Base-by-base conservation (phyloP, 2,113 vertebrate species). In the Pseudorectes ferrugineus region DNA sequence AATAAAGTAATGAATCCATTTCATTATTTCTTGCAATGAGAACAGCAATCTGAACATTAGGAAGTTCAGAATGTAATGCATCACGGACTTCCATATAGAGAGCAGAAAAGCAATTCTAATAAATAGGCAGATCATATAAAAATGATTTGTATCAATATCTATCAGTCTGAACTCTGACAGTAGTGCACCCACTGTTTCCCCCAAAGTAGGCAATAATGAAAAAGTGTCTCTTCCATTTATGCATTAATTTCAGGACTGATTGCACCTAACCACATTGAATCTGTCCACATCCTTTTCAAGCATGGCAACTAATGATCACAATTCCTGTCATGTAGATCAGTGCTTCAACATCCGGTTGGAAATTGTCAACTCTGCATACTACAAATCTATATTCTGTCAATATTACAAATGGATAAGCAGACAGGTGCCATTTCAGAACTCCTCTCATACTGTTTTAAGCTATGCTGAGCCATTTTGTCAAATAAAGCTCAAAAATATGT, bases 91-190 rank as follows among this genome's bases (percentile, higher is more conserved):
- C 88, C 95, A 95, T 61, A 85, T 42, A 87, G 59, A 94, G 72
- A 96, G 89, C 92, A 94, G 95, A 87, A 96, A 97, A 96, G 92
- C 93, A 95, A 96, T 97, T 97, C 94, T 96, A 96, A 95, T 96
- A 96, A 97, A 94, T 95, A 96, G 96, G 86, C 90, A 96, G 92
- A 90, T 94, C 96, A 96, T 96, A 97, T 96, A 96, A 97, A 96
- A 89, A 97, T 97, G 96, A 97, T 97, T 96, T 96, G 95, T 95
- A 95, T 94, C 95, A 93, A 96, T 96, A 97, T 96, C 89, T 95
- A 97, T 97, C 93, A 97, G 96, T 96, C 94, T 97, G 97, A 95
- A 94, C 78, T 88, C 90, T 96, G 95, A 96, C 96, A 97, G 94
- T 70, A 81, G 80, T 95, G 92, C 87, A 93, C 91, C 94, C 83